Evolutionary conservation across 2,113 vertebrate species (phyloP).

Genomic region (Falcunculus frontatus): DNA sequence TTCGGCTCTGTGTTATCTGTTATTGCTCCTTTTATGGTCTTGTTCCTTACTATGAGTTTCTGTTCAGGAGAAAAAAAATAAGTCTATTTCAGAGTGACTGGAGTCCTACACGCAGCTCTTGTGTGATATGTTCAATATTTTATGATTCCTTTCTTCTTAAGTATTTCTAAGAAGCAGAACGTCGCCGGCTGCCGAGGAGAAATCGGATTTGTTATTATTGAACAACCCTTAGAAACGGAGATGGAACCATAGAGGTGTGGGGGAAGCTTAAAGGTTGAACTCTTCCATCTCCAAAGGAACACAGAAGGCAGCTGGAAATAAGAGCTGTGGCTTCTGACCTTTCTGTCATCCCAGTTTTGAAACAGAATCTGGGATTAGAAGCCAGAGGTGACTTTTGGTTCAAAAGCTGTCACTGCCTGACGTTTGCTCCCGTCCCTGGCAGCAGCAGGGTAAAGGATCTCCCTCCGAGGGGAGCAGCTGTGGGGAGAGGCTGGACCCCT

Average conservation of each 20-base stretch:
- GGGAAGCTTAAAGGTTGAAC: not conserved
- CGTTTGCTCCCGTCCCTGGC: not conserved
- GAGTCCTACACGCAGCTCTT: not conserved
- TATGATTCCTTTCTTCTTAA: slow-evolving; percentile 1
- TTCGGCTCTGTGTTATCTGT: slow-evolving; percentile 18
- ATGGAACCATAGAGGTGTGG: not conserved
- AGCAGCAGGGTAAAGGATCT: not conserved
- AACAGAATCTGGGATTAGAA: not conserved
- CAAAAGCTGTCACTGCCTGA: not conserved
- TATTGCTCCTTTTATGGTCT: slow-evolving; percentile 24
- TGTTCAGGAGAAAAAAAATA: slow-evolving; percentile 1
- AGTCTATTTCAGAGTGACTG: not conserved
- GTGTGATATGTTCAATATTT: slow-evolving; percentile 16
- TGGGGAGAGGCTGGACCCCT: not conserved
- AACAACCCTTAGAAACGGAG: not conserved
- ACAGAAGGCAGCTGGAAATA: not conserved
- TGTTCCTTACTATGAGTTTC: slow-evolving; percentile 6
- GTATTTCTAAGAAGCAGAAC: slow-evolving; percentile 14
- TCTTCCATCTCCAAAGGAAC: not conserved
- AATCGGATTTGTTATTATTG: not conserved
- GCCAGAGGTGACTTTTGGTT: not conserved
- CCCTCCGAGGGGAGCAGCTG: not conserved
- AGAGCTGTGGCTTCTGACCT: not conserved
- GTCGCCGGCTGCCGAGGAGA: not conserved
- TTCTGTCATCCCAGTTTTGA: not conserved